These are phyloP conservation scores for Lamproptera curius DNA, from an alignment of 2,888 invertebrate species.

Conservation along the genomic window DNA sequence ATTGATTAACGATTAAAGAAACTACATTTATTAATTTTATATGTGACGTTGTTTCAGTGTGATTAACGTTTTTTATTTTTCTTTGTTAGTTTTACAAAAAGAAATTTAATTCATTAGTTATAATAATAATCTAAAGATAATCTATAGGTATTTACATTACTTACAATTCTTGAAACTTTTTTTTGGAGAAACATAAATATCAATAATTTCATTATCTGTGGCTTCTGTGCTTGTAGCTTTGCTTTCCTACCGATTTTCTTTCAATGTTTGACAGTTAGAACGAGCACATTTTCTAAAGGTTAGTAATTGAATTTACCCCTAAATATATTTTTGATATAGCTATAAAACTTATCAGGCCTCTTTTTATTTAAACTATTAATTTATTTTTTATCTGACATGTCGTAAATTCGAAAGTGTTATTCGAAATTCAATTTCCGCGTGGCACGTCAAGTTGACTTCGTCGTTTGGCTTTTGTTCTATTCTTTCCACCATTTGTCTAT, in stretches of 20 bases:
- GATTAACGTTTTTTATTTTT: too few species aligned
- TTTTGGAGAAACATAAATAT: too few species aligned
- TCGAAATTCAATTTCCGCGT: conserved; percentile 56
- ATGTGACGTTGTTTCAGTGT: too few species aligned
- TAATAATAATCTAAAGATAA: too few species aligned
- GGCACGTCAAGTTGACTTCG: conserved; percentile 45
- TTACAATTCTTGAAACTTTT: too few species aligned
- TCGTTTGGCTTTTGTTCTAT: conserved; percentile 46
- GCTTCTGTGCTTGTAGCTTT: conserved; percentile 14
- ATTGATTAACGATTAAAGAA: too few species aligned
- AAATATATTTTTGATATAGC: background rate
- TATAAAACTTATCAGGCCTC: background rate
- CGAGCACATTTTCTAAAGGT: conserved; percentile 60
- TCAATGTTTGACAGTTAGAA: conserved; percentile 44
- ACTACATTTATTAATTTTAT: too few species aligned
- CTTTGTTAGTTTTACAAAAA: too few species aligned
- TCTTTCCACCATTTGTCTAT: conserved; percentile 24
- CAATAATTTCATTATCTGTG: conserved; percentile 28
- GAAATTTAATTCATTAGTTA: too few species aligned
- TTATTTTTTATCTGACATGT: background rate
- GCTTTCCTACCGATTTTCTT: conserved; percentile 24
- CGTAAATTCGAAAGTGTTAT: conserved; percentile 34
- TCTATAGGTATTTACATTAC: too few species aligned
- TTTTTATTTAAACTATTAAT: background rate
- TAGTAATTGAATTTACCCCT: conserved; percentile 20